A percentile compares a stretch with the other conserved stretches of the same genome.
phyloP scores from a whole-genome alignment of 1,140 invertebrate species.

The Aradophagus sp. region DNA sequence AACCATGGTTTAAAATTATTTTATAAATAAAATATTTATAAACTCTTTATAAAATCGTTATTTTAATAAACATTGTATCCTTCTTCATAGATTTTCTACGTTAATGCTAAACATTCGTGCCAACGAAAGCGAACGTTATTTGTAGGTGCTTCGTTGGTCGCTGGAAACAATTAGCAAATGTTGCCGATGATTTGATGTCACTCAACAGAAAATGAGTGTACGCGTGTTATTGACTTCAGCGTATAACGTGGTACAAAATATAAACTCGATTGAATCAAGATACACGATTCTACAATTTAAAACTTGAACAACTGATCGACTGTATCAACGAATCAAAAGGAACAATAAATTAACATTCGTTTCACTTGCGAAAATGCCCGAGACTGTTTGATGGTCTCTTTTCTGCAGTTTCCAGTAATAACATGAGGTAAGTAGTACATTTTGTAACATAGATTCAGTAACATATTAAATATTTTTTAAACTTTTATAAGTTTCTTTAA shows the following conservation, averaged over 20 bases:
- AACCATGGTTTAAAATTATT: no score
- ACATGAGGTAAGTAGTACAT: no score
- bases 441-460: no score
- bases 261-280: not conserved
- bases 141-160: no score
- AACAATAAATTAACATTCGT: slow-evolving; percentile 30
- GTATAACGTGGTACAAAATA: slow-evolving; percentile 9
- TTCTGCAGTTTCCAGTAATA: no score
- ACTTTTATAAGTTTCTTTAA: no score
- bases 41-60: no score
- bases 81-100: slow-evolving; percentile 14
- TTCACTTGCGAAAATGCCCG: slow-evolving; percentile 40
- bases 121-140: slow-evolving; percentile 42
- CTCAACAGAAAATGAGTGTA: slow-evolving; percentile 1
- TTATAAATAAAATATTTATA: no score
- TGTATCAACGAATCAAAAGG: slow-evolving; percentile 2
- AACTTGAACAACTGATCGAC: slow-evolving; percentile 1
- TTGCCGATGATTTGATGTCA: slow-evolving; percentile 10
- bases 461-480: no score
- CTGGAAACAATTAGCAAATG: slow-evolving; percentile 17
- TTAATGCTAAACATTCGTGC: slow-evolving; percentile 42
- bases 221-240: slow-evolving; percentile 18
- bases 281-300: slow-evolving; percentile 1
- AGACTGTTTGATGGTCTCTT: slow-evolving; percentile 20
- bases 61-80: no score